phyloP scores from a whole-genome alignment of 2,888 invertebrate species.

The Ochropacha duplaris region DNA sequence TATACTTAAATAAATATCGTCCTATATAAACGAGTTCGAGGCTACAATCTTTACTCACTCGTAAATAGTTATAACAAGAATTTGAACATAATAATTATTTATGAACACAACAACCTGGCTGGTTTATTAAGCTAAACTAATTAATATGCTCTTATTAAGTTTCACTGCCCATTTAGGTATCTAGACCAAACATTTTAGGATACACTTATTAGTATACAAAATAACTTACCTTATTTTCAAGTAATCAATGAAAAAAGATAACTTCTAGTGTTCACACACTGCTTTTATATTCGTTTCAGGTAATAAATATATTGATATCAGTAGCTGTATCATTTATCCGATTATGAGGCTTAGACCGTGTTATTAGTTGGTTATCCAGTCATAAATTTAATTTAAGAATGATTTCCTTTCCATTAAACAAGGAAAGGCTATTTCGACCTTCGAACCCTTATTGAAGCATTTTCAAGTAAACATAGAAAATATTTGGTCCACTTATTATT shows the following conservation, averaged over 20 bases:
- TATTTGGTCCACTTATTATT: no score
- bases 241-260: slow-evolving; percentile 19
- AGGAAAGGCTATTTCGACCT: not conserved
- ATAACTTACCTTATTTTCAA: slow-evolving; percentile 14
- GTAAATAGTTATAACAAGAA: no score
- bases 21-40: no score
- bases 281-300: slow-evolving; percentile 31
- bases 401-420: not conserved
- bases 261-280: slow-evolving; percentile 3
- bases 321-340: not conserved
- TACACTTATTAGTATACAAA: not conserved
- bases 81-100: not conserved
- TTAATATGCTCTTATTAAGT: not conserved
- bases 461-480: no score
- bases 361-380: not conserved
- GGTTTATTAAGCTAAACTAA: no score
- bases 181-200: no score
- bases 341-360: not conserved
- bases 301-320: slow-evolving; percentile 23
- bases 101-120: not conserved
- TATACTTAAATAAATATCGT: no score
- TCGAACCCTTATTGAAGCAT: not conserved
- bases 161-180: no score
- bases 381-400: not conserved
- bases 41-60: no score